These are phyloP conservation scores for Myotis pilosus DNA, from an alignment of 2,797 vertebrate genomes.

Conservation along the genomic window DNA sequence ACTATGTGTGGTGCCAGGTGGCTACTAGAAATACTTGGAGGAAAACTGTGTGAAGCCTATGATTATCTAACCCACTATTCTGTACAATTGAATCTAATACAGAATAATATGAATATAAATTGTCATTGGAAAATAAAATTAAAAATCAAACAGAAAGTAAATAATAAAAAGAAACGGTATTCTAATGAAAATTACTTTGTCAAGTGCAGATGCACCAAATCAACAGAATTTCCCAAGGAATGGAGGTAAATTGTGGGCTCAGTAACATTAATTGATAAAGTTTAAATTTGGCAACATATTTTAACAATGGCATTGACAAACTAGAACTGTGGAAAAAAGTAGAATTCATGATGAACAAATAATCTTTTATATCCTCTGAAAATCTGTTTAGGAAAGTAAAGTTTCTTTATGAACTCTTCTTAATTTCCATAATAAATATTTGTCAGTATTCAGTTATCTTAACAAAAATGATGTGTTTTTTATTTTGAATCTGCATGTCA, in stretches of 20 bases:
- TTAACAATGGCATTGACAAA: not conserved
- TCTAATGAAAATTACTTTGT: not conserved
- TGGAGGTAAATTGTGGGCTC: not conserved
- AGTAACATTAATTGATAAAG: not conserved
- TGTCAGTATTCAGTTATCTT: not conserved
- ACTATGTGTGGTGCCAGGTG: too few species aligned
- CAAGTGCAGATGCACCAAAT: not conserved
- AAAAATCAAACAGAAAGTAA: too few species aligned
- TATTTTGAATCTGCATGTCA: not conserved
- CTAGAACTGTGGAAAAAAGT: not conserved
- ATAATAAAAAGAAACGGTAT: not conserved
- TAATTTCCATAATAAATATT: not conserved
- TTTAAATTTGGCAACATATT: not conserved
- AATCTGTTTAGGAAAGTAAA: not conserved
- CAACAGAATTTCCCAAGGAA: not conserved
- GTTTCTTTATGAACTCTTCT: not conserved
- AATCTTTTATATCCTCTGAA: not conserved
- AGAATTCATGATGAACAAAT: not conserved
- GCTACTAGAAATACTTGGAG: too few species aligned
- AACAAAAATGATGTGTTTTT: not conserved
- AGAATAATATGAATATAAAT: too few species aligned
- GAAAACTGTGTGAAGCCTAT: too few species aligned
- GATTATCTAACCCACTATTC: too few species aligned
- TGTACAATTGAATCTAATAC: too few species aligned
- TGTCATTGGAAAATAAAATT: too few species aligned